Base-by-base conservation (phyloP, 2,797 vertebrate species). In the Acridotheres tristis region DNA sequence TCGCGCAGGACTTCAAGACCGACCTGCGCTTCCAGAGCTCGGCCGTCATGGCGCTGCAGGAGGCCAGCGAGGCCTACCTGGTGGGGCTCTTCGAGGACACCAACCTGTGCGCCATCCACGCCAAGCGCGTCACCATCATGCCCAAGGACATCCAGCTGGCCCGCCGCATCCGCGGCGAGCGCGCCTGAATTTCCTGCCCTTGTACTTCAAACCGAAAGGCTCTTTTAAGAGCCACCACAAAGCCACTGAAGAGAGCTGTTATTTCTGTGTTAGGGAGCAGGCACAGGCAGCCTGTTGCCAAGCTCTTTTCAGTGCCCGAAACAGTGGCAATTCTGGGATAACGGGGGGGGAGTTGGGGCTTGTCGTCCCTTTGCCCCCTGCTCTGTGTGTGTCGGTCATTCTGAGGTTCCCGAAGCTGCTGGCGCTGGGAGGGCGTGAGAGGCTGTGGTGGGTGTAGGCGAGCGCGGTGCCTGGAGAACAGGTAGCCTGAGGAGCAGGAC, bases 131-230 rank as follows among this genome's bases (percentile, higher is more conserved):
- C 96, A 99, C 99, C 97, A 99, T 99, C 97, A 99, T 99, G 99
- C 98, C 99, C 96, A 99, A 99, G 97, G 99, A 99, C 97, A 99
- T 99, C 97, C 99, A 99, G 98, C 97, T 99, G 97, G 98, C 99
- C 4, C 40, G 40, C 11, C 42, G 42, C 42, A 42, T 42, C 42
- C 42, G 42, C 42, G 42, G 42, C 42, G 42, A 42, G 42, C 42
- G 42, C 42, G 42, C 42, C 42, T 42, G 45, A 45, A 22, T 47
- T 3, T 47, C 47, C 47, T 47, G 22, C 6, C 22, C 11, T 47
- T 47, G 5, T 47, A 4, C 7, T 48, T 48, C 13, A 25, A 48
- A 25, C 13, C 47, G 47, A 48, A 48, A 48, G 47, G 47, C 47
- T 48, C 47, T 48, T 48, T 48, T 48, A 48, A 48, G 47, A 48